Evolutionary conservation across 2,113 vertebrate species (phyloP), one percentile per base, ranked within the genome.

Genomic region (Strix uralensis): DNA sequence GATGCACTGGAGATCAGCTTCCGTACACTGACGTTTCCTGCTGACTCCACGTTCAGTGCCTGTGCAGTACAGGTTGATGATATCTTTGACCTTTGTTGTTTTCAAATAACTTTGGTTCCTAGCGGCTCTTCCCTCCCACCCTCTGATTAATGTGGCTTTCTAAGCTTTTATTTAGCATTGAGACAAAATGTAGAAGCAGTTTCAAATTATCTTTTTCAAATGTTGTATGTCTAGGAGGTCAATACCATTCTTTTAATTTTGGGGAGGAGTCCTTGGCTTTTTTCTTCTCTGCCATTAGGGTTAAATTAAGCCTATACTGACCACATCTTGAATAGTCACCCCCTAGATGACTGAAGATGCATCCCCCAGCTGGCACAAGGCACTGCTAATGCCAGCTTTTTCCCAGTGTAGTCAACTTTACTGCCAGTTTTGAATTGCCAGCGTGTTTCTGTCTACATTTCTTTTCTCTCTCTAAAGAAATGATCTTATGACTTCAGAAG

Each of bases 1-100:
- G 90, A 94, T 96, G 94, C 93, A 92, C 96, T 96, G 87, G 74
- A 96, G 92, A 91, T 93, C 95, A 96, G 62, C 87, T 96, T 96
- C 91, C 40, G 40, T 91, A 82, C 49, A 5, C 78, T 92, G 91
- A 69, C 0, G 12, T 91, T 96, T 96, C 87, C 85, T 96, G 96
- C 96, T 97, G 96, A 96, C 94, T 96, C 93, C 85, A 96, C 2
- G 2, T 80, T 86, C 85, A 54, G 25, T 66, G 71, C 62, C 79
- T 94, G 40, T 96, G 90, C 82, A 88, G 73, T 38, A 54, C 81
- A 77, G 87, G 93, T 66, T 90, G 93, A 93, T 90, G 90, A 52
- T 92, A 75, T 77, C 73, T 97, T 93, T 96, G 91, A 96, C 96
- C 95, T 96, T 86, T 88, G 74, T 73, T 90, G 46, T 71, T 93